Percentiles rank a stretch among this genome's conserved stretches.
phyloP scores from a whole-genome alignment of 2,888 invertebrate genomes.

The Pasiphila rectangulata region DNA sequence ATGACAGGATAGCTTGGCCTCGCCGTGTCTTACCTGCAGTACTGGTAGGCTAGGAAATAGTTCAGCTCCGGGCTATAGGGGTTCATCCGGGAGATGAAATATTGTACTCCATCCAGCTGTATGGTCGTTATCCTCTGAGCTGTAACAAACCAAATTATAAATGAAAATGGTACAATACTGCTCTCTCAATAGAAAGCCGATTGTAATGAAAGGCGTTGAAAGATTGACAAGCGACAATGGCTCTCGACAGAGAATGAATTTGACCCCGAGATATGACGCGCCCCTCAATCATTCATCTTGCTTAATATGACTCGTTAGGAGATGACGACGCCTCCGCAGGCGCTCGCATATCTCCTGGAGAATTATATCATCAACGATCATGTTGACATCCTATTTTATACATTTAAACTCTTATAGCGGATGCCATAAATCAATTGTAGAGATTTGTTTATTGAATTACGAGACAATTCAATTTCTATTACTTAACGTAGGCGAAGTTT shows the following conservation, averaged over 20 bases:
- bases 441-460: constrained; percentile 17
- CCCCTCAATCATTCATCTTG: constrained; percentile 46
- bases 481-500: constrained; percentile 28
- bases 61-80: constrained; percentile 92
- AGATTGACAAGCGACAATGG: constrained; percentile 44
- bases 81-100: constrained; percentile 92
- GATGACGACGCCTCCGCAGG: constrained; percentile 43
- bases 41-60: constrained; percentile 93
- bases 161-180: constrained; percentile 11
- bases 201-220: constrained; percentile 17
- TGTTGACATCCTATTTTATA: constrained; percentile 20
- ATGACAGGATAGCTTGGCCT: constrained; percentile 34
- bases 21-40: constrained; percentile 81
- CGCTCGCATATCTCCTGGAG: constrained; percentile 22
- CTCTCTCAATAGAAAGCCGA: constrained; percentile 13
- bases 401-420: constrained; percentile 11
- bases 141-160: constrained; percentile 66
- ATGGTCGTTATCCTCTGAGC: constrained; percentile 93
- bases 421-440: constrained; percentile 14
- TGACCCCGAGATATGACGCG: constrained; percentile 46
- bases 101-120: constrained; percentile 91
- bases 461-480: constrained; percentile 26
- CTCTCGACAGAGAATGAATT: constrained; percentile 49
- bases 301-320: constrained; percentile 41
- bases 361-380: constrained; percentile 18